Base-by-base conservation (phyloP, 2,888 invertebrate species). In the Drosophila villosipedis region DNA sequence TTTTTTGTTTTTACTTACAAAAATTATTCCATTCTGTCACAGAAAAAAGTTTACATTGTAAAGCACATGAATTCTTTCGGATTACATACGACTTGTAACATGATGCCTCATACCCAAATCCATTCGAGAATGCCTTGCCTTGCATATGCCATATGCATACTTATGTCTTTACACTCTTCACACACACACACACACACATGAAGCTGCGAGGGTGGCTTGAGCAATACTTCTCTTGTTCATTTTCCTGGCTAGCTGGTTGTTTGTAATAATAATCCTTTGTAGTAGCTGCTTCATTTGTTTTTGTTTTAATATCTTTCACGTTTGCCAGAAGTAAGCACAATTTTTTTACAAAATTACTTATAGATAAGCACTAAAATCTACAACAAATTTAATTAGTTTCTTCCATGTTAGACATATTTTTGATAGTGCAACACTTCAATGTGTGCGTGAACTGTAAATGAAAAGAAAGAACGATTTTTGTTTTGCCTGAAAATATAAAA, bases 111-210 rank as follows among this genome's bases (percentile, higher is more conserved):
- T 64, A 64, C 67, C 61, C 60, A 47, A 78, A 78, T 71, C 78
- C 78, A 72, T 78, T 76, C 49, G 67, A 78, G 78, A 78, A 78
- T 75, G 78, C 54, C 79, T 78, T 78, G 78, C 78, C 78, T 78
- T 79, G 79, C 79, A 78, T 64, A 76, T 78, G 68, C 64, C 14
- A 14, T 39, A 50, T 53, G 35, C n/a, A 33, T 30, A 35, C 31
- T 22, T 43, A 22, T 16, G 4, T 62, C 47, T 47, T 47, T 47
- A 47, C 9, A 25, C 22, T 9, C 22, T 47, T 47, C 22, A 30
- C 30, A 30, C 30, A 47, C 47, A 22, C 30, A 47, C 47, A 22
- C 16, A 47, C 1, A 41, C 70, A 58, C 33, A 37, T 50, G 33
- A 28, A 58, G 31, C n/a, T 30, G 16, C 77, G 78, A 78, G 78